These are phyloP conservation scores for Drosophila hamatofila DNA, from an alignment of 2,888 invertebrate species.

Conservation along the genomic window DNA sequence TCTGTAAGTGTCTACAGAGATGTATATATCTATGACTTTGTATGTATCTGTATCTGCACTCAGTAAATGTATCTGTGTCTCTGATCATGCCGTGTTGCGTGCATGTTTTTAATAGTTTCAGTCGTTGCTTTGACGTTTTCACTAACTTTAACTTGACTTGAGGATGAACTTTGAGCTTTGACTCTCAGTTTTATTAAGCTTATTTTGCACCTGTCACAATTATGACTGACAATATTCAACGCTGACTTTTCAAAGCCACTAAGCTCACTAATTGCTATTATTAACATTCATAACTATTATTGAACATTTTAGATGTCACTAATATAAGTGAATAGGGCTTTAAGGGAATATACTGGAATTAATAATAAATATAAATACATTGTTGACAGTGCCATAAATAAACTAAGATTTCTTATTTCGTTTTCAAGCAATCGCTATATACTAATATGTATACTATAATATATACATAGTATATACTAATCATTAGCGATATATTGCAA, in stretches of 20 bases:
- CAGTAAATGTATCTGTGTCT: background rate
- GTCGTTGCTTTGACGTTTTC: conserved; percentile 30
- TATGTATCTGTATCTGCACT: conserved; percentile 9
- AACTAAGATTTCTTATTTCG: background rate
- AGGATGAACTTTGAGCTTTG: conserved; percentile 47
- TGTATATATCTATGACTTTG: background rate
- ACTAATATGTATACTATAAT: background rate
- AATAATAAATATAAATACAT: background rate
- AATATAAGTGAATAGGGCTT: background rate
- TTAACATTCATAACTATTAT: conserved; percentile 9
- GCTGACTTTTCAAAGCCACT: conserved; percentile 32
- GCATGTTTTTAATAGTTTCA: conserved; percentile 41
- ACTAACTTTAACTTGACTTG: conserved; percentile 32
- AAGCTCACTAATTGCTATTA: conserved; percentile 15
- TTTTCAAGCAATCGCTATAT: background rate
- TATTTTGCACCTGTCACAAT: conserved; percentile 49
- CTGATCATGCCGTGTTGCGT: conserved; percentile 19
- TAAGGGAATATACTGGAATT: background rate
- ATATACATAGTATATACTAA: background rate
- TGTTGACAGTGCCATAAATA: conserved; percentile 2
- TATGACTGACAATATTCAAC: conserved; percentile 22
- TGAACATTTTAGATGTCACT: conserved; percentile 5
- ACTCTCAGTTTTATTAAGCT: conserved; percentile 15
- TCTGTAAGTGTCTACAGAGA: background rate
- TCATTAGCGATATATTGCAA: background rate